Base-by-base conservation (phyloP, 2,888 invertebrate species). In the Podotricha telesiphe region DNA sequence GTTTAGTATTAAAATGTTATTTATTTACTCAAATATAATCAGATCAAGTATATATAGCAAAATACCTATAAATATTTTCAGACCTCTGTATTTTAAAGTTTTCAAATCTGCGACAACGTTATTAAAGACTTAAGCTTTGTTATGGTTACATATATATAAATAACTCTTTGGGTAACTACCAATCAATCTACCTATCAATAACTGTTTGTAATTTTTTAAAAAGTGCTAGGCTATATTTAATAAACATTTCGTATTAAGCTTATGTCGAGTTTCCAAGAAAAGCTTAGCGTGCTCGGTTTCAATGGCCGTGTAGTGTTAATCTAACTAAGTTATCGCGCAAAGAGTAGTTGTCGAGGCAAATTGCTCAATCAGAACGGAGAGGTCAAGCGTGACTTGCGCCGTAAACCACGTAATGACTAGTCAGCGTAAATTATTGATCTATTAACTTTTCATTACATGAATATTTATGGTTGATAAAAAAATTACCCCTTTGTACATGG, bases 331-430 rank as follows among this genome's bases (percentile, higher is more conserved):
- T 79, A 79, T 79, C 79, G 78, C 72, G 69, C 77, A 78, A 78
- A 77, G 75, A 77, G 77, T 75, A 75, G 77, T 78, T 77, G 78
- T 77, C 71, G 76, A 74, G 76, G 78, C 77, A 79, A 79, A 79
- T 79, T 79, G 79, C 77, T 79, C 78, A 79, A 79, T 79, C 79
- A 79, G 74, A 78, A 75, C 72, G 73, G 72, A 76, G 73, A 75
- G 78, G 79, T 79, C 79, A 79, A 78, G 76, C 79, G 79, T 79
- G 78, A 76, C 78, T 77, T 75, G 74, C 76, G 75, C 77, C 77
- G 78, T 78, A 75, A 77, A 75, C 73, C 73, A 74, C 72, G 64
- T 79, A 78, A 78, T 77, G 73, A 76, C 74, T 77, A 73, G 67
- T 73, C 75, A 68, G 70, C 73, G 74, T 65, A 72, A 69, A 62